A percentile compares a stretch with the other conserved stretches of the same genome.
Evolutionary conservation across 2,888 invertebrate species (phyloP).

Genomic region (Papilio gigon): DNA sequence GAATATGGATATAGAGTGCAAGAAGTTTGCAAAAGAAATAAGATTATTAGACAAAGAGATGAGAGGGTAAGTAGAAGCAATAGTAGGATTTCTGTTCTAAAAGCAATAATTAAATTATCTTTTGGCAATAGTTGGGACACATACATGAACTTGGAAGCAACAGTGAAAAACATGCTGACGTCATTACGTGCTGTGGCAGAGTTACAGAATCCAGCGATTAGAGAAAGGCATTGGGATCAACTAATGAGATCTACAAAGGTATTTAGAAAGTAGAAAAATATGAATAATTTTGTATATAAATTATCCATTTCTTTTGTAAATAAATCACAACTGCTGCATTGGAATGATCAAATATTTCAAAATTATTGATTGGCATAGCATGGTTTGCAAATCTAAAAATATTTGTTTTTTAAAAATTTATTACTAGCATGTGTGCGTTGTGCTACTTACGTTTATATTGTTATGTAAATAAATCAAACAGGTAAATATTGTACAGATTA

Average conservation of each 20-base stretch:
- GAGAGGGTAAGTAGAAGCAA: conserved; percentile 79
- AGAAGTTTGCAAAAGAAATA: conserved; percentile 97
- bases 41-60: conserved; percentile 97
- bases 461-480: conserved; percentile 56
- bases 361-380: conserved; percentile 34
- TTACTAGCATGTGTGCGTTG: conserved; percentile 32
- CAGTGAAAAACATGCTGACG: conserved; percentile 97
- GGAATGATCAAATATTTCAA: conserved; percentile 25
- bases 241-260: conserved; percentile 98
- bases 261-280: conserved; percentile 49
- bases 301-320: conserved; percentile 48
- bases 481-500: background rate
- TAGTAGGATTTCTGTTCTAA: too few relatives aligned
- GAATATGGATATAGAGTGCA: conserved; percentile 99
- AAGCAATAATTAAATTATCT: conserved; percentile 23
- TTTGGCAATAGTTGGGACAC: conserved; percentile 89
- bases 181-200: conserved; percentile 97
- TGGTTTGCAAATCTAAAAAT: conserved; percentile 40
- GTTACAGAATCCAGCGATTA: conserved; percentile 96
- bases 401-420: background rate
- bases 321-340: conserved; percentile 31
- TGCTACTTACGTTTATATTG: conserved; percentile 30
- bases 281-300: conserved; percentile 50
- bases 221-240: conserved; percentile 98
- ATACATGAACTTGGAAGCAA: conserved; percentile 92